Evolutionary conservation across 2,888 invertebrate species (phyloP).

Genomic region (Lepidochrysops patricia): DNA sequence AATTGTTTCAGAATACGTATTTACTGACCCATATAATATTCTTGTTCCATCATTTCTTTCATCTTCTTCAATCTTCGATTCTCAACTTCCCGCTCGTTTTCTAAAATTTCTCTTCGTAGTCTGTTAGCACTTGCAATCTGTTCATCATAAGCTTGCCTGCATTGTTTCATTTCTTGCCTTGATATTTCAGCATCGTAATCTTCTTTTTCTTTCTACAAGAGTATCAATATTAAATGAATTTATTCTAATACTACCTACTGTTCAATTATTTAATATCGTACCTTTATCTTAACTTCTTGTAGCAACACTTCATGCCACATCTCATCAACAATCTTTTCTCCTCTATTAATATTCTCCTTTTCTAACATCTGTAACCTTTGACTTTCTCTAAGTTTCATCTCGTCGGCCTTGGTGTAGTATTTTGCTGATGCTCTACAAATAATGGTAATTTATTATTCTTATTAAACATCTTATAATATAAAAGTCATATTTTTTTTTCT

Average conservation of each 20-base stretch:
- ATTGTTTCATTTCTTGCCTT: constrained; percentile 48
- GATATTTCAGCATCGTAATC: constrained; percentile 33
- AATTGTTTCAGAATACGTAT: no score
- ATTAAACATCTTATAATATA: no score
- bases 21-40: constrained; percentile 52
- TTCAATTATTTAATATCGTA: constrained; percentile 18
- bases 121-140: constrained; percentile 55
- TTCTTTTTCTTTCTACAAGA: constrained; percentile 46
- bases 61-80: constrained; percentile 48
- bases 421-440: constrained; percentile 52
- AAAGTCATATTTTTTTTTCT: no score
- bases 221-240: no score
- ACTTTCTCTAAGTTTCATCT: constrained; percentile 39
- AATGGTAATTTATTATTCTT: not conserved
- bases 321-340: constrained; percentile 39
- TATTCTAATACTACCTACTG: not conserved
- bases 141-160: constrained; percentile 51
- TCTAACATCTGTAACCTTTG: constrained; percentile 56
- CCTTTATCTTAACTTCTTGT: constrained; percentile 49
- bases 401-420: constrained; percentile 46
- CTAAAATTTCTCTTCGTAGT: constrained; percentile 42
- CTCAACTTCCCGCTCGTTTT: constrained; percentile 51
- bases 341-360: constrained; percentile 39
- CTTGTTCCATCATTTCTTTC: constrained; percentile 55
- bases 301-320: constrained; percentile 58